Evolutionary conservation across 2,888 invertebrate species (phyloP), one percentile per base, ranked within the genome.

Genomic region (Phaonia tiefii): DNA sequence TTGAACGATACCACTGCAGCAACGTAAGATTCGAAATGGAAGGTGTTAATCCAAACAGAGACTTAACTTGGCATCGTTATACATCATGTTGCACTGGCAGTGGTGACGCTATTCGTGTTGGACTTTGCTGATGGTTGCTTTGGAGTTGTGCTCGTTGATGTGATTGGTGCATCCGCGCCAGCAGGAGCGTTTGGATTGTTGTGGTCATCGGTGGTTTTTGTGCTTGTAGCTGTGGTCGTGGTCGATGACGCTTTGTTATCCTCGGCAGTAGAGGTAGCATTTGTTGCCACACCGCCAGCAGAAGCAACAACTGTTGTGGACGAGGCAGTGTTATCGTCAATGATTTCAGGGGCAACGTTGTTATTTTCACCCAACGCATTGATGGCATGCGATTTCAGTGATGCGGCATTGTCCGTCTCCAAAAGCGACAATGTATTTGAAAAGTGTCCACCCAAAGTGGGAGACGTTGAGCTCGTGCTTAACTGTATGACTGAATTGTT

Each of bases 1-100:
- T 37, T 1, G 17, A 10, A 60, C 49, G 22, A 25, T 54, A 54
- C 20, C 46, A 75, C 17, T 39, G 42, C 66, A 70, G 49, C 73
- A 65, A 58, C 58, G 58, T 70, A 73, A 5, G 8, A 31, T 5
- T 31, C 31, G 4, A 31, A 31, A 31, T 3, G 8, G 8, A 65
- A 11, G 58, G 37, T n/a, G 31, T 8, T 39, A 70, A 42, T 65
- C 60, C 44, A 31, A 75, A 67, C 71, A 31, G 63, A 76, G 73
- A 65, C 25, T 75, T 78, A 78, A 56, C 46, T 78, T 26, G 63
- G 60, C 63, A 31, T 31, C 31, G 78, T 13, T 63, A 78, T 65
- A 80, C 85, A 89, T 87, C 88, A 88, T 88, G 87, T 88, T 84
- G 86, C 84, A 56, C 82, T 86, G 69, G 83, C 83, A 74, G 79